Conservation (phyloP, 1,140 invertebrate genomes). For the Drosophila pallidifrons region DNA sequence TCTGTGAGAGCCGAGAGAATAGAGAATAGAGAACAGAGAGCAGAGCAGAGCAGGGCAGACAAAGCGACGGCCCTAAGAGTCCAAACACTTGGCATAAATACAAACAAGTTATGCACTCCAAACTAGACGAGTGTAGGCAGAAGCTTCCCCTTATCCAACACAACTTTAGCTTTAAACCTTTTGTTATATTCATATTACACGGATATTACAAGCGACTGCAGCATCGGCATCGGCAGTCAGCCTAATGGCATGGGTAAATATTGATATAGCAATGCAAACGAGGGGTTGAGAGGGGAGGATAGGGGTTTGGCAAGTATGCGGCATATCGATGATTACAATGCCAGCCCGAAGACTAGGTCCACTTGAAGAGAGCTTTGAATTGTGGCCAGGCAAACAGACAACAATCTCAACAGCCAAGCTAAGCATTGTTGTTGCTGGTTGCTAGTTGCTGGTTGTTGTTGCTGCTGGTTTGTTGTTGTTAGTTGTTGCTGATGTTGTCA, state of each 20-base stretch:
- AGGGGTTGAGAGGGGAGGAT: too few relatives aligned
- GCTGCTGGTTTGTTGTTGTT: slow-evolving; percentile 19
- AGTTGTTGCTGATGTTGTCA: slow-evolving; percentile 42
- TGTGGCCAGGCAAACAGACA: slow-evolving; percentile 38
- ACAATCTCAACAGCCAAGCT: slow-evolving; percentile 19
- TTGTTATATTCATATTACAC: slow-evolving; percentile 32
- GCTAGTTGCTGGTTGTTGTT: slow-evolving; percentile 10
- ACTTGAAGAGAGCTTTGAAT: slow-evolving; percentile 30
- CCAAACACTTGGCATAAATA: slow-evolving; percentile 38
- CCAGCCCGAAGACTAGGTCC: slow-evolving; percentile 25
- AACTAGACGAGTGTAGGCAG: not conserved
- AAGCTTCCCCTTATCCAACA: not conserved
- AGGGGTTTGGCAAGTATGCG: not conserved
- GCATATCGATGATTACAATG: slow-evolving; percentile 47
- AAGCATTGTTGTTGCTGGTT: slow-evolving; percentile 31
- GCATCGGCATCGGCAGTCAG: slow-evolving; percentile 9
- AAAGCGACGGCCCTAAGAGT: slow-evolving; percentile 14
- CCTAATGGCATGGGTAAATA: slow-evolving; percentile 50
- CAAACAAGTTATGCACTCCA: slow-evolving; percentile 34
- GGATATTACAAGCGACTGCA: slow-evolving; percentile 69
- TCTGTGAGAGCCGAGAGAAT: slow-evolving; percentile 25
- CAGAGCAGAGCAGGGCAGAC: slow-evolving; percentile 7
- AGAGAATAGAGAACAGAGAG: too few relatives aligned
- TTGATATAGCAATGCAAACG: slow-evolving; percentile 32
- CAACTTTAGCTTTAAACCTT: slow-evolving; percentile 26